Base-by-base conservation (phyloP, 2,888 invertebrate species). In the Xylota sylvarum region DNA sequence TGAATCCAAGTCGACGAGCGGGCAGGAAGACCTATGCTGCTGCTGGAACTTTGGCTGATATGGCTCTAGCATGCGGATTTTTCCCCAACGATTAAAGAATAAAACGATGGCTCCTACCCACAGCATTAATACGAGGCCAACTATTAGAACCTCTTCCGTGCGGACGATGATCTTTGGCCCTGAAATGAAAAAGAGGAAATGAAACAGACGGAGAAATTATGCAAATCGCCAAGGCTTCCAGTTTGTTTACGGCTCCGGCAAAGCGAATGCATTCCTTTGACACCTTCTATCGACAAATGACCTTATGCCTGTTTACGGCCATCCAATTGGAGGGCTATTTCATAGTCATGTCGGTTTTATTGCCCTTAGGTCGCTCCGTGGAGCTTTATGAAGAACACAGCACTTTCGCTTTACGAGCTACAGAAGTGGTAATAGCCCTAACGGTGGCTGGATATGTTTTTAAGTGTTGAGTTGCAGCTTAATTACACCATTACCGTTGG, bases 41-140 rank as follows among this genome's bases (percentile, higher is more conserved):
- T 97, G 96, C 90, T 97, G 96, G 91, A 97, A 97, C 93, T 97
- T 97, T 1, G 97, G 97, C 90, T 97, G 97, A 92, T 97, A 97
- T 0, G 97, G 97, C 91, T 97, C 97, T 92, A 97, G 93, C 97
- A 97, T 97, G 88, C 97, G 95, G 91, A 98, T 98, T 94, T 98
- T 97, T 90, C 97, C 97, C 97, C 97, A 98, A 88, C 97, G 96
- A 93, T 98, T 97, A 94, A 98, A 97, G 94, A 98, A 98, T 55
- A 97, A 94, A 3, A 97, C 96, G 86, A 97, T 97, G 86, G 97
- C 97, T 0, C 96, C 97, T 72, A 97, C 96, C 98, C 98, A 98
- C 12, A 97, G 94, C 58, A 97, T 94, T 23, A 98, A 93, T 30
- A 97, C 97, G 88, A 97, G 94, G 56, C 96, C 95, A 73, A 98